Base-by-base conservation (phyloP, 2,888 invertebrate genomes). In the Acleris cristana region DNA sequence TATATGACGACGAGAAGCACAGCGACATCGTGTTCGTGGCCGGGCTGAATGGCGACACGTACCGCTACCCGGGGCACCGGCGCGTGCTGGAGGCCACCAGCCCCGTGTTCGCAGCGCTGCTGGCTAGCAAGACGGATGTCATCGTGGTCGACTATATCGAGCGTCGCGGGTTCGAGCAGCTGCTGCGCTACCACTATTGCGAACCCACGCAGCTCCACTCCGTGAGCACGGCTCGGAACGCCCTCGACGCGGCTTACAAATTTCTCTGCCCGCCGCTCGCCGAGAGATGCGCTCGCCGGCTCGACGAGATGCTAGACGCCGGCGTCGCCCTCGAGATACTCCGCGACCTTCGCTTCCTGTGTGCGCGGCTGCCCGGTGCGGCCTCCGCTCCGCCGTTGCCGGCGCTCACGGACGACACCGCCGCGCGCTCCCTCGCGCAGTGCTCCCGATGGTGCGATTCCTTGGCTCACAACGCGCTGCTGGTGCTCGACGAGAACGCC, bases 231-330 rank as follows among this genome's bases (percentile, higher is more conserved):
- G 96, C 96, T 7, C 90, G 97, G 26, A 94, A 94, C 49, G 94
- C 96, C 0, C 93, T 97, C 30, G 95, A 95, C 72, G 95, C 96
- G 2, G 96, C 96, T 23, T 95, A 96, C 79, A 95, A 96, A 78
- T 96, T 96, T 79, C 90, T 96, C 55, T 95, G 96, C 75, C 94
- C 95, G 7, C 95, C 94, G 21, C 90, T 97, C 60, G 95, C 95
- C 2, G 94, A 94, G 71, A 92, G 95, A 67, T 96, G 96, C 78
- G 94, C 96, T 26, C 89, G 94, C 40, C 95, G 95, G 64, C 91
- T 97, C 51, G 95, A 95, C 72, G 92, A 92, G 65, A 94, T 95
- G 82, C 84, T 97, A 40, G 94, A 93, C 67, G 91, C 94, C 4
- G 92, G 93, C 19, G 96, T 95, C 59, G 96, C 95, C 1, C 91